phyloP scores from a whole-genome alignment of 1,140 invertebrate genomes.

The Pseudomyrmex cubaensis region DNA sequence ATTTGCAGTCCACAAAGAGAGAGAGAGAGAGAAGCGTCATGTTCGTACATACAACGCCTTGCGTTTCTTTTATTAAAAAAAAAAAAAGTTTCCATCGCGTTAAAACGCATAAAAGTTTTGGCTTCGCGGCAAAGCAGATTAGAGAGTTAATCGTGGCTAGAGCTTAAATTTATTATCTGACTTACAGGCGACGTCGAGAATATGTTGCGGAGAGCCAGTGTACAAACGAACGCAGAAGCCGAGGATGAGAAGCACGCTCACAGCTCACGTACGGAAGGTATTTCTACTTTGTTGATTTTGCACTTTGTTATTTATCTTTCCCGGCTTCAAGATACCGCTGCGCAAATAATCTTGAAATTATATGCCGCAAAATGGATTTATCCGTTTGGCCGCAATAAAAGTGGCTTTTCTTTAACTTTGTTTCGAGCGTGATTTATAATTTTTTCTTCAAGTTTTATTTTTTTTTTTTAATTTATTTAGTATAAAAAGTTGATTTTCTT shows the following conservation, averaged over 20 bases:
- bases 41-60: no score
- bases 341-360: slow-evolving; percentile 10
- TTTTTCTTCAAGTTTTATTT: background rate
- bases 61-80: background rate
- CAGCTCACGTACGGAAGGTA: slow-evolving; percentile 62
- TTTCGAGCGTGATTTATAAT: background rate
- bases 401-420: background rate
- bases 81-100: background rate
- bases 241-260: slow-evolving; percentile 44
- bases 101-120: slow-evolving; percentile 53
- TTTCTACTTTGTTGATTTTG: slow-evolving; percentile 52
- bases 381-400: background rate
- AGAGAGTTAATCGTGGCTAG: slow-evolving; percentile 51
- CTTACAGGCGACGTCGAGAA: slow-evolving; percentile 77
- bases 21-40: background rate
- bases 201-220: slow-evolving; percentile 73
- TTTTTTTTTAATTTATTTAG: background rate
- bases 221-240: slow-evolving; percentile 47
- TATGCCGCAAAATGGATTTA: background rate
- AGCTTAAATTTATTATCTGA: slow-evolving; percentile 58
- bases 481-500: slow-evolving; percentile 19
- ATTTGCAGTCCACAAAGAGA: background rate
- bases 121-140: slow-evolving; percentile 37
- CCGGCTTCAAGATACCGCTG: background rate
- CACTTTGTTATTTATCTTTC: slow-evolving; percentile 33